Percentiles rank a stretch among this genome's conserved stretches.
phyloP scores from a whole-genome alignment of 2,797 vertebrate species.

The Sphenodon punctatus region DNA sequence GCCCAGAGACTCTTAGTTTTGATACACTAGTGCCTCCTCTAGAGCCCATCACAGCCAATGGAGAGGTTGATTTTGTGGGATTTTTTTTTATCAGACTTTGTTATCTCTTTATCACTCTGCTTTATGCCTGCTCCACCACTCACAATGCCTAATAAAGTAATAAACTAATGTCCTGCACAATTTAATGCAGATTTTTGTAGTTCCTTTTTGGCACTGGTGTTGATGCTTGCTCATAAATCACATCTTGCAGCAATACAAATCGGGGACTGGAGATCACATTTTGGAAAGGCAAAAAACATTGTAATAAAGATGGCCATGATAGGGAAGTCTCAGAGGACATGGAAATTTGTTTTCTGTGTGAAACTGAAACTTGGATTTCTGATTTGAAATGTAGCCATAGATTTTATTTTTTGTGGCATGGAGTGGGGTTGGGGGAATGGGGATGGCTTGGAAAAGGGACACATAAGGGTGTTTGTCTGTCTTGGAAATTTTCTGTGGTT shows the following conservation, averaged over 20 bases:
- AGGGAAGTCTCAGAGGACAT: accelerated
- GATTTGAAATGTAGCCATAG: not conserved
- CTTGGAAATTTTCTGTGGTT: not conserved
- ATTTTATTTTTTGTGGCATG: not conserved
- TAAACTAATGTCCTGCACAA: accelerated
- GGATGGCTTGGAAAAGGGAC: too few relatives aligned
- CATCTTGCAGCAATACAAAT: not conserved
- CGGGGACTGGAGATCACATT: not conserved
- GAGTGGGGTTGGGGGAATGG: accelerated
- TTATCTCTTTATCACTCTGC: too few relatives aligned
- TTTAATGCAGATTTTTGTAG: accelerated
- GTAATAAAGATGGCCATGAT: accelerated
- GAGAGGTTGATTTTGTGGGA: too few relatives aligned
- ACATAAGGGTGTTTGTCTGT: too few relatives aligned
- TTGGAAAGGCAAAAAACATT: accelerated
- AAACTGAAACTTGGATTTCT: not conserved
- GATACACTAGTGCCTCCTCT: not conserved
- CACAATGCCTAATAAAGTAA: not conserved
- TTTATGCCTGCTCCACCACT: accelerated
- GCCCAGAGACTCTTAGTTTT: too few relatives aligned
- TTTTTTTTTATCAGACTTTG: too few relatives aligned
- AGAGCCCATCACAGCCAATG: accelerated
- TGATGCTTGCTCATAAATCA: accelerated
- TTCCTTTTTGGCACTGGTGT: accelerated
- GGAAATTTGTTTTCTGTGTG: not conserved